Evolutionary conservation across 1,140 invertebrate genomes (phyloP).

Genomic region (Drosophila lini): DNA sequence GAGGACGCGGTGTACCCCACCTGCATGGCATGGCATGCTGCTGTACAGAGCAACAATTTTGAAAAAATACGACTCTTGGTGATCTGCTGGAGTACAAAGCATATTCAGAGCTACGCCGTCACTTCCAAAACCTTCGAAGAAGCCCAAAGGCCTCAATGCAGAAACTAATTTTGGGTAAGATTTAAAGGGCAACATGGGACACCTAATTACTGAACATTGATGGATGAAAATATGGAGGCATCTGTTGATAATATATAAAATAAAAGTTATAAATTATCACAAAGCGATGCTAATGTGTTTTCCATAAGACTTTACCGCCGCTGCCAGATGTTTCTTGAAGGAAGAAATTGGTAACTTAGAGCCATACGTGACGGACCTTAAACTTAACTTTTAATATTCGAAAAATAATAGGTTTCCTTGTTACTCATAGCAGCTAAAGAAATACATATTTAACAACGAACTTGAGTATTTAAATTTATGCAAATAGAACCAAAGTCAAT

Average conservation of each 20-base stretch:
- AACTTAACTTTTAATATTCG: no score
- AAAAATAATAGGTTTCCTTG: background rate
- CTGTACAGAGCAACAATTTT: background rate
- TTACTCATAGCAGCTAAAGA: background rate
- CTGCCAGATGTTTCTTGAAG: background rate
- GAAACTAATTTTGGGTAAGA: background rate
- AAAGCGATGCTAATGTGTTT: background rate
- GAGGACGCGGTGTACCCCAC: slow-evolving; percentile 4
- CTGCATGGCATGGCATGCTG: slow-evolving; percentile 22
- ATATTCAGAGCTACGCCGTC: slow-evolving; percentile 2
- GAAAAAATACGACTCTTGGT: background rate
- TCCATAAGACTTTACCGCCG: background rate
- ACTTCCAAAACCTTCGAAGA: background rate
- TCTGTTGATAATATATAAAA: background rate
- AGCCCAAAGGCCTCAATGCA: background rate
- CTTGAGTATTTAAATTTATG: background rate
- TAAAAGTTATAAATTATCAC: slow-evolving; percentile 1
- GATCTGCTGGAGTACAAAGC: slow-evolving; percentile 3
- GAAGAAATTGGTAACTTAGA: background rate
- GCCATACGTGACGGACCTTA: background rate
- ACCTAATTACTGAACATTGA: background rate
- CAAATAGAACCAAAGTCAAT: background rate
- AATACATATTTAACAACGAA: background rate
- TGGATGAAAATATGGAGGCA: background rate
- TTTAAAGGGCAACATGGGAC: background rate